Evolutionary conservation across 2,113 vertebrate species (phyloP), one percentile per base, ranked within the genome.

Genomic region (Syrmaticus mikado): DNA sequence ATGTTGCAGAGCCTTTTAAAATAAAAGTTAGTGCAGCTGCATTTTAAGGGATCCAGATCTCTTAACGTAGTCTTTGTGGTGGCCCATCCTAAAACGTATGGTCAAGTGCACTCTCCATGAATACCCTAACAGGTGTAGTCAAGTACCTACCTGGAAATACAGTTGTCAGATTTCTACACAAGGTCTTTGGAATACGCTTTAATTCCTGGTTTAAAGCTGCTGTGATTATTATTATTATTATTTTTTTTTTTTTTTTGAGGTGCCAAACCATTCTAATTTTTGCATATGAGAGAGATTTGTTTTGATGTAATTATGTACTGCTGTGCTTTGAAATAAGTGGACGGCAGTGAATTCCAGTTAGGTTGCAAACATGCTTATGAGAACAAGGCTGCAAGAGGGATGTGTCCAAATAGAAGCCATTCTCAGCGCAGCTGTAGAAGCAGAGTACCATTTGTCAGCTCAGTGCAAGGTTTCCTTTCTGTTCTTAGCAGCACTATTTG

Each of bases 221-320:
- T n/a, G 28, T 62, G 72, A 32, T n/a, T 73, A 38, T 38, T 38
- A 38, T 28, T 5, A 82, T 53, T 53, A 10, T 9, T 28, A 16
- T 53, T 5, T 82, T 53, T 53, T 10, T 9, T 30, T 16, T 53
- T 53, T 28, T 17, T 9, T 87, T 70, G 27, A 77, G 41, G 30
- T 14, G 30, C 6, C n/a, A 55, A 8, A 9, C 22, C 5, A 8
- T 62, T 61, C 8, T 58, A 65, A 11, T 4, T 38, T 61, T 66
- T 50, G 8, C 27, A 1, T 34, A 18, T 8, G 8, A n/a, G 46
- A 6, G 4, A 0, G 0, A 25, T 82, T 62, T 58, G 8, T 22
- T 68, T 22, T 34, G 34, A 45, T 45, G 40, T 24, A n/a, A 17
- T 14, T 41, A 30, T 9, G 4, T 41, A 48, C 7, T 18, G 3